Conservation (phyloP, 2,888 invertebrate genomes). For the Orthosia gothica region DNA sequence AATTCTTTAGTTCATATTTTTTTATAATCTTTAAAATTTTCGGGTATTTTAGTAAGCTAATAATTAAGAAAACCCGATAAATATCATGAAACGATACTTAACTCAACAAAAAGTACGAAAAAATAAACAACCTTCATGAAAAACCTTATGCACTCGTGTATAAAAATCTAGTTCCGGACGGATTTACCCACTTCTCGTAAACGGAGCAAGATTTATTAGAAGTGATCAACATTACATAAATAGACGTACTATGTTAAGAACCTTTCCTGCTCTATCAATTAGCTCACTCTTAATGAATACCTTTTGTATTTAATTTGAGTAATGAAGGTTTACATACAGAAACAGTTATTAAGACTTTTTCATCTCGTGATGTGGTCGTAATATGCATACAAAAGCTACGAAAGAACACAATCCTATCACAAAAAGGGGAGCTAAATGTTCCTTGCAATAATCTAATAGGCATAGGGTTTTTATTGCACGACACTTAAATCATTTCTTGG, state of each 20-base stretch:
- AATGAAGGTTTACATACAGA: constrained; percentile 33
- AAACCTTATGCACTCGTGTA: constrained; percentile 44
- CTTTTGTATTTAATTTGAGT: constrained; percentile 45
- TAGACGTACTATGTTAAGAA: constrained; percentile 62
- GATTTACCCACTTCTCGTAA: constrained; percentile 67
- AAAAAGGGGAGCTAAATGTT: constrained; percentile 62
- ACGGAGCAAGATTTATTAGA: constrained; percentile 60
- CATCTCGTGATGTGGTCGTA: constrained; percentile 31
- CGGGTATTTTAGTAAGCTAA: no score
- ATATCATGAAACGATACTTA: neutral
- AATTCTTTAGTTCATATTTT: neutral
- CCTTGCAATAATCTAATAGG: constrained; percentile 63
- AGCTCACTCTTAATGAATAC: constrained; percentile 50
- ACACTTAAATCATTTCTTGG: constrained; percentile 80
- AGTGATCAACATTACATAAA: constrained; percentile 59
- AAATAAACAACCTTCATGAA: constrained; percentile 40
- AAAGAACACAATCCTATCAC: constrained; percentile 56
- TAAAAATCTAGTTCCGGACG: constrained; percentile 65
- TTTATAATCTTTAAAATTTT: neutral
- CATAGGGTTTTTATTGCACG: constrained; percentile 70
- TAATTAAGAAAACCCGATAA: neutral
- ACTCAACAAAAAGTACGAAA: neutral
- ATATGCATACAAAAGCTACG: constrained; percentile 61
- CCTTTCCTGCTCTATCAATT: constrained; percentile 61
- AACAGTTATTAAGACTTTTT: constrained; percentile 47